Evolutionary conservation across 2,888 invertebrate genomes (phyloP), one percentile per base, ranked within the genome.

Genomic region (Xestia xanthographa): DNA sequence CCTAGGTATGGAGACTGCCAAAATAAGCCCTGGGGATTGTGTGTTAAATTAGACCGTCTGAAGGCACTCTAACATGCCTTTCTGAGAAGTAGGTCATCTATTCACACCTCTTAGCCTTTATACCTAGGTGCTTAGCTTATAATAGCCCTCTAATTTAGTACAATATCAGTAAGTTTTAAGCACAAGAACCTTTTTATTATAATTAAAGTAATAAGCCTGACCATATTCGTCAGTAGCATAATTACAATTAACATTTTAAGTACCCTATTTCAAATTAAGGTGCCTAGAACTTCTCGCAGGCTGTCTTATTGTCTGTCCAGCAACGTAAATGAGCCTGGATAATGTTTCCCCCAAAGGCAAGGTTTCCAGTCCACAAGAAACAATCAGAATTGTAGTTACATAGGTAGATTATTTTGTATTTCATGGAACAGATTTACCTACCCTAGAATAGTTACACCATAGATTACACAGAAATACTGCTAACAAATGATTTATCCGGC

Each of bases 1-100:
- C n/a, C n/a, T n/a, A n/a, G n/a, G n/a, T n/a, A 38, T 5, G 48
- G 14, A 43, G 48, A 38, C 53, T 62, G 29, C 60, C 60, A 81
- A 76, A 80, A 70, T 76, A 81, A 81, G 58, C 81, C 67, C 53
- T 41, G 20, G 66, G 63, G 72, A 65, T 58, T 77, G 38, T 65
- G 56, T 66, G 53, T 45, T 65, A 43, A 45, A 68, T 75, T 53
- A 71, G 58, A 62, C 26, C 45, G 60, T 63, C 38, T 60, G 22
- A 65, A 79, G 65, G 53, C 26, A 62, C 65, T 67, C 22, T 22
- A 38, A 5, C 63, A 77, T 38, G 38, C 56, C 29, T 58, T 65
- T 48, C 48, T 5, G 17, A 43, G 26, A 77, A 72, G 72, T 72
- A 65, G 79, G 63, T 77, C 77, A 56, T 48, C 79, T 79, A 72